Conservation (phyloP, 2,888 invertebrate genomes). For the Pseudoips prasinana region DNA sequence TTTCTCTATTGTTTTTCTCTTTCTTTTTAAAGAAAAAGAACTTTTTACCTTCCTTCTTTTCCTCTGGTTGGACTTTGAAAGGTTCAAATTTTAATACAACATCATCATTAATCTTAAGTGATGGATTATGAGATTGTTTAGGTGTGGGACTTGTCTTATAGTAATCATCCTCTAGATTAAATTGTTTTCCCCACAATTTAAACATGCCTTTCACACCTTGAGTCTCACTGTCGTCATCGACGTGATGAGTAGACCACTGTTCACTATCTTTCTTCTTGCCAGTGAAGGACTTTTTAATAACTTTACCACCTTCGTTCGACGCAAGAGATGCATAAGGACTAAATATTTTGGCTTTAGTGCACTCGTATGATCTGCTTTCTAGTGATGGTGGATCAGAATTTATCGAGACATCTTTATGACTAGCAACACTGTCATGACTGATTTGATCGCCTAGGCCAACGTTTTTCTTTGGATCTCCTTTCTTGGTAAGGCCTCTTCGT, state of each 20-base stretch:
- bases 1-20: constrained; percentile 32
- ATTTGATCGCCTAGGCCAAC: constrained; percentile 22
- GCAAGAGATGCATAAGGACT: constrained; percentile 27
- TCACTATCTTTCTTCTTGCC: constrained; percentile 24
- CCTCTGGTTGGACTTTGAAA: constrained; percentile 40
- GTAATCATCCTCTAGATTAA: constrained; percentile 54
- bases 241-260: constrained; percentile 28
- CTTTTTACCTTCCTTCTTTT: constrained; percentile 37
- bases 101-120: constrained; percentile 23
- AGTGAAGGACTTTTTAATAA: not conserved
- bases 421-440: constrained; percentile 33
- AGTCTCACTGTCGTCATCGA: constrained; percentile 40
- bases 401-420: constrained; percentile 57
- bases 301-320: constrained; percentile 5
- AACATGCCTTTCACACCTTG: constrained; percentile 64
- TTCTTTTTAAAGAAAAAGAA: constrained; percentile 64
- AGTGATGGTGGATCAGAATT: constrained; percentile 63
- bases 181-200: constrained; percentile 64
- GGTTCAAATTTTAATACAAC: too few relatives aligned
- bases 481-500: constrained; percentile 47
- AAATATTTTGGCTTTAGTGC: constrained; percentile 45
- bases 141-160: constrained; percentile 27
- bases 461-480: constrained; percentile 45
- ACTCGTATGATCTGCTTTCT: constrained; percentile 47
- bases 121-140: constrained; percentile 21